Evolutionary conservation across 2,888 invertebrate genomes (phyloP).

Genomic region (Nebria brevicollis): DNA sequence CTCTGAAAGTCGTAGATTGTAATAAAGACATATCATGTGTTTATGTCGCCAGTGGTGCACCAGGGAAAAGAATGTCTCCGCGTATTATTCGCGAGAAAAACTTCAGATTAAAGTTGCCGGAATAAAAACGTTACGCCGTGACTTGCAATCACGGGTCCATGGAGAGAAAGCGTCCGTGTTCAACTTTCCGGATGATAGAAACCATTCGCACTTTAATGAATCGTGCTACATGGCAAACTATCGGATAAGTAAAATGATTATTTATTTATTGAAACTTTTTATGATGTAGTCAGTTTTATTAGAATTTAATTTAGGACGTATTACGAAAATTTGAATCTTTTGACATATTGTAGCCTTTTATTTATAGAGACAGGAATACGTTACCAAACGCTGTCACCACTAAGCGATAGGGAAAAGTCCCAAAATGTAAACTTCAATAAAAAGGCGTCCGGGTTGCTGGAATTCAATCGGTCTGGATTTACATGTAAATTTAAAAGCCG

Average conservation of each 20-base stretch:
- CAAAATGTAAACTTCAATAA: slow-evolving; percentile 43
- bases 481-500: slow-evolving; percentile 46
- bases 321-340: background rate
- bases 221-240: background rate
- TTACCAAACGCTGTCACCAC: background rate
- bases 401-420: slow-evolving; percentile 27
- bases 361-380: background rate
- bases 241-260: background rate
- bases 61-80: slow-evolving; percentile 6
- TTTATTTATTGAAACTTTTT: no score
- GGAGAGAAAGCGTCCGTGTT: slow-evolving; percentile 16
- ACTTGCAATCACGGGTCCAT: slow-evolving; percentile 14
- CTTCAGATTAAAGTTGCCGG: slow-evolving; percentile 36
- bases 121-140: slow-evolving; percentile 34
- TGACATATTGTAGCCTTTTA: background rate
- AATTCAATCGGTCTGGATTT: slow-evolving; percentile 45
- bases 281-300: no score
- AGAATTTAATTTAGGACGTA: no score
- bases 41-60: slow-evolving; percentile 35
- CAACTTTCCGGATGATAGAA: slow-evolving; percentile 14
- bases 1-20: slow-evolving; percentile 20
- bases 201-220: background rate
- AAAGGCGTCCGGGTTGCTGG: slow-evolving; percentile 30
- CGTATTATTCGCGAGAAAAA: slow-evolving; percentile 18
- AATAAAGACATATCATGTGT: slow-evolving; percentile 41